A percentile compares a stretch with the other conserved stretches of the same genome.
These are phyloP conservation scores for Harmothoe impar DNA, from an alignment of 2,888 invertebrate species.

Conservation along the genomic window DNA sequence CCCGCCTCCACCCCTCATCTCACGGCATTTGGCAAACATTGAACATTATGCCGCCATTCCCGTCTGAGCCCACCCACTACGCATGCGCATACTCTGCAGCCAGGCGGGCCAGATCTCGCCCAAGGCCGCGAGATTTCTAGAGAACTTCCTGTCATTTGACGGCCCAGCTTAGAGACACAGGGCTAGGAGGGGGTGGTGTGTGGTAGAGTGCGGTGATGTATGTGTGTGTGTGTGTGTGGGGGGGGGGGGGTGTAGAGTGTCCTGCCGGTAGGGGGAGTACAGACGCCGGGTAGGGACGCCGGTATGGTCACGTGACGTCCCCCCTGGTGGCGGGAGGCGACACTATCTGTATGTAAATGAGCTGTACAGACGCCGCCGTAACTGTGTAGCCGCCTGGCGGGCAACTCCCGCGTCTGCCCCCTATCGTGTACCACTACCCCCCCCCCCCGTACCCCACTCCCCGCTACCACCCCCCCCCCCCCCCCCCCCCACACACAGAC, in stretches of 20 bases:
- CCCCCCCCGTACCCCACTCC: not conserved
- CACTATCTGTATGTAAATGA: slow-evolving; percentile 41
- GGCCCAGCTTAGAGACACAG: not conserved
- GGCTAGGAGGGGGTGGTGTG: not conserved
- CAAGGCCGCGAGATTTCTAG: slow-evolving; percentile 10
- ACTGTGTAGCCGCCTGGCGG: not conserved
- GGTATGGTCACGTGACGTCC: not conserved
- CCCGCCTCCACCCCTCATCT: not conserved
- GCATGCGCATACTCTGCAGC: not conserved
- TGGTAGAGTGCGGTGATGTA: not conserved
- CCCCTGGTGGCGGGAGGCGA: not conserved
- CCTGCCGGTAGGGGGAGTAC: not conserved
- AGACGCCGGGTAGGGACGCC: not conserved
- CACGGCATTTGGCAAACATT: not conserved
- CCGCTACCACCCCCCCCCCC: too few species aligned
- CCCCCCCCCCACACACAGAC: too few species aligned
- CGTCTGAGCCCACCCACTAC: not conserved
- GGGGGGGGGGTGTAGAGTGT: too few species aligned
- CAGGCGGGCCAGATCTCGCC: not conserved
- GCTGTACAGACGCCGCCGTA: not conserved
- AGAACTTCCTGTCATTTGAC: not conserved
- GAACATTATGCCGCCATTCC: not conserved
- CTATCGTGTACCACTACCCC: not conserved
- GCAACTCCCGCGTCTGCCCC: too few species aligned
- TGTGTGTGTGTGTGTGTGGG: too few species aligned